Evolutionary conservation across 2,888 invertebrate species (phyloP), one percentile per base, ranked within the genome.

Genomic region (Netelia virgata): DNA sequence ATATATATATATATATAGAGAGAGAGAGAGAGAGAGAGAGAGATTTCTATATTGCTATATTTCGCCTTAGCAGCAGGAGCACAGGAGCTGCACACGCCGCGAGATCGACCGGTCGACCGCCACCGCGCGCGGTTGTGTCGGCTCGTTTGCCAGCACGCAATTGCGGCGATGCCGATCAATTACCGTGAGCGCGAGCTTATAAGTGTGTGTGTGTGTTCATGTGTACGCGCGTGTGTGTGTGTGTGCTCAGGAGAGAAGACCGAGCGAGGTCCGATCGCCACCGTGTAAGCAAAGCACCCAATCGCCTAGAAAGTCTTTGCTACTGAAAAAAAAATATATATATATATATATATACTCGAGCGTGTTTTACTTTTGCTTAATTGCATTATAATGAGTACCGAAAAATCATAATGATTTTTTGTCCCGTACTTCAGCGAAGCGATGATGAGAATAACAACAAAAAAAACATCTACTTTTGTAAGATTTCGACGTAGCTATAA

Each of bases 151-250:
- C 77, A 72, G 82, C 82, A 74, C 82, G 75, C 82, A 82, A 85
- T 85, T 85, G 82, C 84, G 84, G 78, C 84, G 77, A 77, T 82
- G 84, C 82, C 82, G 84, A 85, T 85, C 84, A 85, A 85, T 85
- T 82, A 82, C 84, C 68, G 72, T 53, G 68, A 72, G 72, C 82
- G 41, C 82, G 41, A 66, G 73, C 73, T 28, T 28, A 28, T 28
- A 23, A 23, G 28, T 28, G 28, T 28, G 5, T 28, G 28, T 28
- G 28, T 28, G 28, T 28, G 5, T 28, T 1, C 3, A 5, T 28
- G 28, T 28, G 28, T 28, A 3, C 3, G 28, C 3, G 28, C 3
- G 28, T 5, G 5, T 28, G 28, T 28, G 28, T 28, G 74, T 70
- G 78, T 59, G 69, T 75, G 81, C 81, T 72, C 79, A 16, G 64